These are phyloP conservation scores for Pagrus major DNA, from an alignment of 2,113 vertebrate genomes.

Conservation along the genomic window DNA sequence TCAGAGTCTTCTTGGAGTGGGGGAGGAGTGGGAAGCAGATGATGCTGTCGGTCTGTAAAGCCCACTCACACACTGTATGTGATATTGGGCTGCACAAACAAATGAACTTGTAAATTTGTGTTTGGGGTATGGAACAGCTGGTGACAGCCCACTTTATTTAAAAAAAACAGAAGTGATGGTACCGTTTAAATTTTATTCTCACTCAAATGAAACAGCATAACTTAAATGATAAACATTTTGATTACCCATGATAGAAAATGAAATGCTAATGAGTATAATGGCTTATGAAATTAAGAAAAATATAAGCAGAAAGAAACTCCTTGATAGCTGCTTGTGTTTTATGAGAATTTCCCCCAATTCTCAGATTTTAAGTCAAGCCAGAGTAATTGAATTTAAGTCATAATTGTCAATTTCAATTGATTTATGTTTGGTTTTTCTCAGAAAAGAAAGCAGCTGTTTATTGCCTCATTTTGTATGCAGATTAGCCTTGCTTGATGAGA, in stretches of 20 bases:
- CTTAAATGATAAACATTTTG: not conserved
- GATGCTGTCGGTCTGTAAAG: conserved; percentile 14
- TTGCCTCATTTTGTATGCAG: not conserved
- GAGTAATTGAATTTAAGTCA: not conserved
- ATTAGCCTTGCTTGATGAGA: not conserved
- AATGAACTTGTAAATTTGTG: not conserved
- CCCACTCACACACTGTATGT: not conserved
- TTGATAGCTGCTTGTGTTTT: conserved; percentile 5
- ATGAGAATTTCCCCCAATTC: not conserved
- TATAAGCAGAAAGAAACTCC: not conserved
- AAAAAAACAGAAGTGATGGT: not conserved
- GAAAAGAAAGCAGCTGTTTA: not conserved
- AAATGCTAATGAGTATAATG: not conserved
- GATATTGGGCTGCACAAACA: conserved; percentile 1
- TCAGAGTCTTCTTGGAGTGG: conserved; percentile 3
- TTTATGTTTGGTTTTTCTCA: not conserved
- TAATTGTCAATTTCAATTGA: not conserved
- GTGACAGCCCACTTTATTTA: not conserved
- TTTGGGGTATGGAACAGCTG: not conserved
- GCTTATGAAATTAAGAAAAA: not conserved
- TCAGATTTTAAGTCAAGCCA: not conserved
- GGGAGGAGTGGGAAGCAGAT: not conserved
- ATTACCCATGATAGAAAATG: not conserved
- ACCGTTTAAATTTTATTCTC: not conserved
- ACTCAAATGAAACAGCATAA: not conserved